Evolutionary conservation across 2,888 invertebrate genomes (phyloP).

Genomic region (Brassicogethes aeneus): DNA sequence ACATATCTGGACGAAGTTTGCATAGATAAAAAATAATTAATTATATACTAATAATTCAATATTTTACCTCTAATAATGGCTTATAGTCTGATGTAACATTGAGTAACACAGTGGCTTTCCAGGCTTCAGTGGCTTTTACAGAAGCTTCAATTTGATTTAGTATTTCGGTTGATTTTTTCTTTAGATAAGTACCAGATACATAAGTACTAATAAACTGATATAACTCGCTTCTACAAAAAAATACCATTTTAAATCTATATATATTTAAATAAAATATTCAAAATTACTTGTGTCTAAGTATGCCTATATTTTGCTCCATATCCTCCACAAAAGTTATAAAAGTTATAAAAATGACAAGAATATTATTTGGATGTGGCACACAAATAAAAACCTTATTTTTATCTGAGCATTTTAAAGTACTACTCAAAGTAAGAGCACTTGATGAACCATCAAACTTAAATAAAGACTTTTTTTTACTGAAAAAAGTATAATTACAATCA

Average conservation of each 20-base stretch:
- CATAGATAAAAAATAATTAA: too few species aligned
- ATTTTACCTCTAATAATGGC: constrained; percentile 56
- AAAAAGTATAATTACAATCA: constrained; percentile 6
- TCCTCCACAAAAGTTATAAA: constrained; percentile 76
- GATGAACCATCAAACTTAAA: constrained; percentile 63
- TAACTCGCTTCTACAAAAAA: constrained; percentile 60
- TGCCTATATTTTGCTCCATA: constrained; percentile 59
- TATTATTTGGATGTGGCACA: constrained; percentile 61
- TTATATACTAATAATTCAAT: too few species aligned
- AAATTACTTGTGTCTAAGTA: constrained; percentile 8
- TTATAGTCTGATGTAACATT: constrained; percentile 53
- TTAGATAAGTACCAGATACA: constrained; percentile 78
- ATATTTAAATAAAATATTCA: not conserved
- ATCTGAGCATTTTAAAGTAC: constrained; percentile 28
- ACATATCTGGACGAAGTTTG: too few species aligned
- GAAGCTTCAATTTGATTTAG: constrained; percentile 59
- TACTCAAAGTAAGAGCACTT: constrained; percentile 36
- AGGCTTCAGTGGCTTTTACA: constrained; percentile 67
- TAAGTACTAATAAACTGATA: constrained; percentile 80
- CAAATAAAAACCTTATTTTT: constrained; percentile 63
- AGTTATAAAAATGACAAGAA: constrained; percentile 72
- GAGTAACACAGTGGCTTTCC: constrained; percentile 65
- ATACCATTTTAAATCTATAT: constrained; percentile 1
- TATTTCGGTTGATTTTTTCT: constrained; percentile 59
- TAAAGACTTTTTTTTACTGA: constrained; percentile 49